Base-by-base conservation (phyloP, 2,888 invertebrate species). In the Xestia sexstrigata region DNA sequence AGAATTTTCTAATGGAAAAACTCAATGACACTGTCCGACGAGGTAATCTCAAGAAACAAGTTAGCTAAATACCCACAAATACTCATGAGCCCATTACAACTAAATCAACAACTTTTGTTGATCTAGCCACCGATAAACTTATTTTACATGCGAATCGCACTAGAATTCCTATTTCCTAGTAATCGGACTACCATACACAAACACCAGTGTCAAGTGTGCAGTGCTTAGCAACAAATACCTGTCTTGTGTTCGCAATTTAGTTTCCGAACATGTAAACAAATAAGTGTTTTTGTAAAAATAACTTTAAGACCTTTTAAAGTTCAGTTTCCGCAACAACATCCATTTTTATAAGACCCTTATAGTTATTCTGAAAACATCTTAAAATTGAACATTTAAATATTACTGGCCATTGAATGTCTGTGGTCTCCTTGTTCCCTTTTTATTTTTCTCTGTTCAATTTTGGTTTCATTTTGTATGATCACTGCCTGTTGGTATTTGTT, bases 181-280 rank as follows among this genome's bases (percentile, higher is more conserved):
- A 79, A 73, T 68, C 23, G n/a, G 39, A 5, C 42, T 26, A 6
- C 26, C 20, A 66, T 65, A 52, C 47, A 76, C 23, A 58, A 58
- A 72, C 39, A 74, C 42, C 17, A 52, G 23, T n/a, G n/a, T n/a
- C n/a, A n/a, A n/a, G n/a, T n/a, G n/a, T n/a, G n/a, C n/a, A n/a
- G n/a, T 23, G 66, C 52, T 35, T 67, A 76, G 70, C 17, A 70
- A 80, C 77, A 52, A 73, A 75, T 35, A 66, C 26, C 49, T 49
- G 9, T 58, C 26, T 20, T 49, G 15, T 13, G 23, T 72, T 72
- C 47, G n/a, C 35, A 35, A 47, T 47, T 71, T 47, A 8, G 71
- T 49, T 39, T 39, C 47, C 71, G 8, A 26, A 65, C 4, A 35
- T 17, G 65, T 49, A 49, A 65, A 72, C 66, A 72, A 49, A 20